phyloP scores from a whole-genome alignment of 2,113 vertebrate species.

The Scatophagus argus region DNA sequence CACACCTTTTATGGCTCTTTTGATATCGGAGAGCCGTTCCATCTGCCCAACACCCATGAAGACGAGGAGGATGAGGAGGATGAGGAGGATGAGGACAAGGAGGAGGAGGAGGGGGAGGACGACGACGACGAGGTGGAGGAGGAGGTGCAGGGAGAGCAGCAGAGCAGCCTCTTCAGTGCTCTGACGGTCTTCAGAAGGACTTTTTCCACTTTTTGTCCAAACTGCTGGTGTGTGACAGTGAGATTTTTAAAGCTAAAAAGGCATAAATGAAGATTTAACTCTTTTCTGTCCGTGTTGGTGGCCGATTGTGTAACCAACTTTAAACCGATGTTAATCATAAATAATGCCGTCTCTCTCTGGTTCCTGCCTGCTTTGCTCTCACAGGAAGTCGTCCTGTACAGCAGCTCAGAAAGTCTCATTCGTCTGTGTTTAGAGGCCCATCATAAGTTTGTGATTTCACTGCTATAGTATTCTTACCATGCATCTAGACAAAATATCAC shows the following conservation, averaged over 20 bases:
- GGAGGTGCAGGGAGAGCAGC: too few species aligned
- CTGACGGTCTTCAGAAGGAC: not conserved
- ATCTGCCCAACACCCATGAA: too few species aligned
- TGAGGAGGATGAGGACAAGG: too few species aligned
- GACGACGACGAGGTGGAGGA: too few species aligned
- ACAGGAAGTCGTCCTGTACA: not conserved
- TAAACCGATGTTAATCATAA: constrained; percentile 13
- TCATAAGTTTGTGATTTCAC: not conserved
- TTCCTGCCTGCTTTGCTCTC: not conserved
- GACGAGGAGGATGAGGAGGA: too few species aligned
- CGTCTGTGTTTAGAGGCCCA: not conserved
- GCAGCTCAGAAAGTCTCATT: not conserved
- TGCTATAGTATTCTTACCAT: not conserved
- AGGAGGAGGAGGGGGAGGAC: too few species aligned
- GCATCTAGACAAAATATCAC: not conserved
- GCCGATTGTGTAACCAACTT: not conserved
- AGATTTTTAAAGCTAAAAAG: constrained; percentile 1
- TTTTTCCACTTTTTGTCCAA: not conserved
- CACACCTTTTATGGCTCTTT: too few species aligned
- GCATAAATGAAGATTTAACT: not conserved
- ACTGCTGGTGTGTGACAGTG: not conserved
- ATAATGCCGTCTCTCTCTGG: constrained; percentile 6
- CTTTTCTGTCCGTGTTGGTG: not conserved
- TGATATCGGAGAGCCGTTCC: too few species aligned
- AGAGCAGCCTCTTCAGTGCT: too few species aligned